Evolutionary conservation across 2,113 vertebrate genomes (phyloP).

Genomic region (Puma concolor): DNA sequence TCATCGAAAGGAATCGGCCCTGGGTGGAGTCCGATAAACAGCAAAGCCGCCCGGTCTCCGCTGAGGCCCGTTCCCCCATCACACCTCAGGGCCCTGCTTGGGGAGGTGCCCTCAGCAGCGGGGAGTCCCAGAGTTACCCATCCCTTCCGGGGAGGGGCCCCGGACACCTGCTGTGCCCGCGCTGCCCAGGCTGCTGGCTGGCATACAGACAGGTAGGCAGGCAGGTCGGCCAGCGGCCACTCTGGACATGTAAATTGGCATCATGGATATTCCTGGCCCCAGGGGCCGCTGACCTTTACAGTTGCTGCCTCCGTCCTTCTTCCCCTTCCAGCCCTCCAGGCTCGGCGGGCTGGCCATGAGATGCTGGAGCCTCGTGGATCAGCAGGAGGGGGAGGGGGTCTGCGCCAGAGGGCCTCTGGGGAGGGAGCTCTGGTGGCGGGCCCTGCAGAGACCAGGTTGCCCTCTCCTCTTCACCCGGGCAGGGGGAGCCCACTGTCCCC

Average conservation of each 20-base stretch:
- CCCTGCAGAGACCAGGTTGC: not conserved
- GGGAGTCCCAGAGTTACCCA: not conserved
- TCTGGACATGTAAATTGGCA: slow-evolving; percentile 77
- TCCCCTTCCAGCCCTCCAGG: not conserved
- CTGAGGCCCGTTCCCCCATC: not conserved
- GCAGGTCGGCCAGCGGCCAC: slow-evolving; percentile 41
- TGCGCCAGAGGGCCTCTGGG: not conserved
- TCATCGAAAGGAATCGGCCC: not conserved
- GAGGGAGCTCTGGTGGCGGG: not conserved
- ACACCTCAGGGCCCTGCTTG: not conserved
- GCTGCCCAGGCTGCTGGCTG: not conserved
- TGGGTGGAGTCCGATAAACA: too few species aligned
- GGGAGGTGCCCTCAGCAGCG: not conserved
- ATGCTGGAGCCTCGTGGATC: not conserved
- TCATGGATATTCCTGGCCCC: slow-evolving; percentile 36
- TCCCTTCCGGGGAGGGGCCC: not conserved
- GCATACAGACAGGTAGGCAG: not conserved
- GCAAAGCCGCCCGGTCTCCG: not conserved
- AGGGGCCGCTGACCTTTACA: slow-evolving; percentile 68
- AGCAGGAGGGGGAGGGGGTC: too few species aligned
- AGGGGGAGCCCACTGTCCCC: not conserved
- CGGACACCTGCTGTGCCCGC: not conserved
- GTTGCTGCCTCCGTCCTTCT: not conserved
- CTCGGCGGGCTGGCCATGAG: not conserved
- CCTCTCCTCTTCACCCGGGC: not conserved